A percentile compares a stretch with the other conserved stretches of the same genome.
phyloP scores from a whole-genome alignment of 1,140 invertebrate species.

The Coptotermes formosanus region DNA sequence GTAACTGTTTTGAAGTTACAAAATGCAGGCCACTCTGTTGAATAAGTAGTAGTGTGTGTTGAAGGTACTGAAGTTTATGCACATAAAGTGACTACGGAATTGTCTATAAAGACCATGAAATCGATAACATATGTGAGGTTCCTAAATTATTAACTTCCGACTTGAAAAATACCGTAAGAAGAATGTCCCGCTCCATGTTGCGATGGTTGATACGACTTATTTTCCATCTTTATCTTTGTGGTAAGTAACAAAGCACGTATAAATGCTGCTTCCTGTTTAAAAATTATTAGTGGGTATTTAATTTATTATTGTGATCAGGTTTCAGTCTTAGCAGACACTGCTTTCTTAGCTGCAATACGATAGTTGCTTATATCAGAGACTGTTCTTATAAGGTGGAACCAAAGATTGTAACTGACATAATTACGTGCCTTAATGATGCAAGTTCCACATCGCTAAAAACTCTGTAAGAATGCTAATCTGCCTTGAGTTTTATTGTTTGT shows the following conservation, averaged over 20 bases:
- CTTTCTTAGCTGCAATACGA: neutral
- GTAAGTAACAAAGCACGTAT: neutral
- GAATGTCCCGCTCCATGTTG: neutral
- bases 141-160: neutral
- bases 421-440: too few species aligned
- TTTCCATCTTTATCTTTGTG: neutral
- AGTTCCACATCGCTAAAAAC: too few species aligned
- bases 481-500: too few species aligned
- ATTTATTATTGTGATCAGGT: neutral
- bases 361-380: neutral
- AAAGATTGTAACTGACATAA: too few species aligned
- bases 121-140: neutral
- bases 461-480: too few species aligned
- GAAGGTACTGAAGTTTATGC: neutral
- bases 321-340: neutral
- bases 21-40: neutral
- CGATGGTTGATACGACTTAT: neutral
- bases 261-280: neutral
- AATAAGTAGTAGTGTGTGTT: neutral
- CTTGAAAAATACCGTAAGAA: neutral
- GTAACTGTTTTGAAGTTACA: too few species aligned
- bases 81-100: neutral
- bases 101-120: neutral
- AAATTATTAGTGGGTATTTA: neutral
- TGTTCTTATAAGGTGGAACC: too few species aligned